Base-by-base conservation (phyloP, 2,888 invertebrate genomes). In the Colletes collaris region DNA sequence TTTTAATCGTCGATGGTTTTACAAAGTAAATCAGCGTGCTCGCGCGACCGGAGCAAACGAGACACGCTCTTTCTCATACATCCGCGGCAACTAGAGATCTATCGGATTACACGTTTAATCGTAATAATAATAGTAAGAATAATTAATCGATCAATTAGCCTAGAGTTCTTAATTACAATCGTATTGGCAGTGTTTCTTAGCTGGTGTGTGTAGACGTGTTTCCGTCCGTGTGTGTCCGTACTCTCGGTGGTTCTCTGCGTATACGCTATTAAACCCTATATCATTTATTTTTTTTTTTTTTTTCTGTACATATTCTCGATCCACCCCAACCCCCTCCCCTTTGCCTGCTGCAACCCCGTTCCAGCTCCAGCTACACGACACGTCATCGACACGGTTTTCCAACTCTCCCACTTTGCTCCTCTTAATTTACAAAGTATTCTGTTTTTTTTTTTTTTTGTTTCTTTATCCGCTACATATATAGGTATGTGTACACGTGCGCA, bases 111-210 rank as follows among this genome's bases (percentile, higher is more conserved):
- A 87, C 73, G 73, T 78, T 82, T 83, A 83, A 80, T 78, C 85
- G 60, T 87, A 86, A 74, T 82, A 81, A 76, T 86, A 86, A 85
- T 84, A 84, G 58, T 86, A 87, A 84, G 82, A 86, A 88, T 86
- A 89, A 87, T 89, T 85, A 90, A 87, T 89, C 85, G 86, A 76
- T 79, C 81, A 82, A 85, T 87, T 81, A 87, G 82, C 78, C 85
- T 85, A 86, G 83, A 83, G 79, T 86, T 88, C 86, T 90, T 89
- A 91, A 89, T 92, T 91, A 92, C 90, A 92, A 69, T 90, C 74
- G 86, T 92, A 92, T 91, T 92, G 92, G 93, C 92, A 92, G 93
- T 92, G 92, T 90, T 91, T 87, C 88, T 90, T 89, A 91, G 92
- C 92, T 92, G 92, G 92, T 90, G 91, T 92, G 92, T 89, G 86